Evolutionary conservation across 2,797 vertebrate genomes (phyloP).

Genomic region (Vespertilio murinus): DNA sequence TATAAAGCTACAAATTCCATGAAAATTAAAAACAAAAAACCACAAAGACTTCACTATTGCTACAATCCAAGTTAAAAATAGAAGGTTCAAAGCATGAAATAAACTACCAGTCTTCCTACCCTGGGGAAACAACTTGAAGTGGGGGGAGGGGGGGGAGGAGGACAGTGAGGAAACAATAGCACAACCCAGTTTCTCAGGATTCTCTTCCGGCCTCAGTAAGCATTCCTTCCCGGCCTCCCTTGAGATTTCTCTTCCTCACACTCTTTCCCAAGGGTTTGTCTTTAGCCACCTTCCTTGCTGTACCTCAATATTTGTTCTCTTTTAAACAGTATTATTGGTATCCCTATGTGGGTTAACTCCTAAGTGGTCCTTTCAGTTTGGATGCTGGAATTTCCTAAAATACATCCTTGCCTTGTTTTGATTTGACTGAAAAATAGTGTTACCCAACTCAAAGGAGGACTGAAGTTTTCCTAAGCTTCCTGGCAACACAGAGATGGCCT

Average conservation of each 20-base stretch:
- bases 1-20: conserved; percentile 70
- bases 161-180: background rate
- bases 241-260: background rate
- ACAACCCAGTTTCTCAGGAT: background rate
- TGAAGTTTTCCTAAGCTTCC: background rate
- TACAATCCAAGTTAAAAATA: conserved; percentile 65
- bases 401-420: background rate
- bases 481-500: background rate
- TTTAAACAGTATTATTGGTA: background rate
- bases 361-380: background rate
- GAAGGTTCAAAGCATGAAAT: conserved; percentile 61
- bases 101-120: conserved; percentile 42
- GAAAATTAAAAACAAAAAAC: conserved; percentile 66
- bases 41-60: conserved; percentile 55
- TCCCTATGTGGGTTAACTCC: background rate
- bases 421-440: background rate
- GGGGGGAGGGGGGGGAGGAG: too few relatives aligned
- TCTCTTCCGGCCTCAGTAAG: background rate
- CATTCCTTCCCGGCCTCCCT: background rate
- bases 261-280: background rate
- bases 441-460: background rate
- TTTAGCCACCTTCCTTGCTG: background rate
- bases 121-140: background rate
- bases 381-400: background rate
- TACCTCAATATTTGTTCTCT: background rate